Evolutionary conservation across 2,888 invertebrate species (phyloP).

Genomic region (Protodeltote pygarga): DNA sequence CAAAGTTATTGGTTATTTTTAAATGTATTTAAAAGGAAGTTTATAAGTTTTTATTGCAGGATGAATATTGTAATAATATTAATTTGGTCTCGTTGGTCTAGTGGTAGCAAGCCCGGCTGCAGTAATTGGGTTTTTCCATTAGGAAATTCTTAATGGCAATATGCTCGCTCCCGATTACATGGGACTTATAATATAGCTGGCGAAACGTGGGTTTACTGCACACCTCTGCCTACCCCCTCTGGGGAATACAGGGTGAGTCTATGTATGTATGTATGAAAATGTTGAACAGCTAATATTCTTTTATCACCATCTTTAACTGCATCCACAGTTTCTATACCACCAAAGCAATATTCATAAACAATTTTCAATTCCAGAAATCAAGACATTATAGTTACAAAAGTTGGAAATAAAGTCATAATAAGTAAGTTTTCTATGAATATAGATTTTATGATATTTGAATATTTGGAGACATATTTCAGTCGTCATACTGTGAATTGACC

Average conservation of each 20-base stretch:
- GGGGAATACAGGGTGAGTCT: too few relatives aligned
- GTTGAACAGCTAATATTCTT: neutral
- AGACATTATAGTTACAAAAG: slow-evolving; percentile 38
- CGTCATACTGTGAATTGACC: slow-evolving; percentile 43
- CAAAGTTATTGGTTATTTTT: slow-evolving; percentile 41
- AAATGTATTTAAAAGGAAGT: slow-evolving; percentile 33
- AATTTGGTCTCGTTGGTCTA: neutral
- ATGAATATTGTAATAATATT: neutral
- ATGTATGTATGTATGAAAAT: too few relatives aligned
- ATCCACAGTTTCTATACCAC: too few relatives aligned
- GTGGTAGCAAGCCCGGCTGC: too few relatives aligned
- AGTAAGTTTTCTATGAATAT: slow-evolving; percentile 63
- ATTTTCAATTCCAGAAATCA: slow-evolving; percentile 43
- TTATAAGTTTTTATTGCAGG: slow-evolving; percentile 18
- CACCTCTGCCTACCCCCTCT: too few relatives aligned
- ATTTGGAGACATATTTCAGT: slow-evolving; percentile 28
- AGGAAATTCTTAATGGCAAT: too few relatives aligned
- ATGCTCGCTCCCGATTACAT: too few relatives aligned
- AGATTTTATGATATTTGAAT: slow-evolving; percentile 59
- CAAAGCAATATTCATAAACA: slow-evolving; percentile 50
- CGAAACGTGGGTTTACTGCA: too few relatives aligned
- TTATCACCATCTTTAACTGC: neutral
- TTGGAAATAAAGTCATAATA: slow-evolving; percentile 65
- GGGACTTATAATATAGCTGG: too few relatives aligned
- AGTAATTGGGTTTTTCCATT: too few relatives aligned